phyloP scores from a whole-genome alignment of 2,888 invertebrate species.

The Cryptus armator region DNA sequence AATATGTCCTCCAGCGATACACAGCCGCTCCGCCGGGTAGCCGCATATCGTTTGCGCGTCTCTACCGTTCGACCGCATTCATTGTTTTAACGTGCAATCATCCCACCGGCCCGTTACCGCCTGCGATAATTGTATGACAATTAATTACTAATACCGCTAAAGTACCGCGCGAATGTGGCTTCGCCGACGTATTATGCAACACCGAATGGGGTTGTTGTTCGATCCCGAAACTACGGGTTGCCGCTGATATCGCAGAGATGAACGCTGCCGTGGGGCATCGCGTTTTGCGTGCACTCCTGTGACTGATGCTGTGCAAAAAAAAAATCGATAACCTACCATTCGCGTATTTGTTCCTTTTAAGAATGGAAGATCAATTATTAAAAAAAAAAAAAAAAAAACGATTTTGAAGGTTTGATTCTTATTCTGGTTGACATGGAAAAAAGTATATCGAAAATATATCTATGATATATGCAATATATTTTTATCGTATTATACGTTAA shows the following conservation, averaged over 20 bases:
- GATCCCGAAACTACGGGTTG: constrained; percentile 19
- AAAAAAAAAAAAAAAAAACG: too few relatives aligned
- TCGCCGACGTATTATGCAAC: not conserved
- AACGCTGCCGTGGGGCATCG: not conserved
- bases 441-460: too few relatives aligned
- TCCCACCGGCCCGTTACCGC: constrained; percentile 12
- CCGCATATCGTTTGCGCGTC: constrained; percentile 44
- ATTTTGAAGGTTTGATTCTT: too few relatives aligned
- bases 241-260: constrained; percentile 3
- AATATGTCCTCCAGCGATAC: constrained; percentile 32
- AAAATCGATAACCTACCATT: not conserved
- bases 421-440: too few relatives aligned
- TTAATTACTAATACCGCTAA: constrained; percentile 56
- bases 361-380: too few relatives aligned
- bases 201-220: constrained; percentile 25
- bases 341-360: too few relatives aligned
- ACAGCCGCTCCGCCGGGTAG: constrained; percentile 28
- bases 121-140: constrained; percentile 50
- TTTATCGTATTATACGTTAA: too few relatives aligned
- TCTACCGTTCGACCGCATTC: constrained; percentile 37
- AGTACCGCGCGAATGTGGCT: constrained; percentile 38
- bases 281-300: not conserved
- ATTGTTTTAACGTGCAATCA: constrained; percentile 44
- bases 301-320: not conserved
- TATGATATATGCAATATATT: too few relatives aligned